phyloP scores from a whole-genome alignment of 2,113 vertebrate genomes.

The Artemisiospiza belli region DNA sequence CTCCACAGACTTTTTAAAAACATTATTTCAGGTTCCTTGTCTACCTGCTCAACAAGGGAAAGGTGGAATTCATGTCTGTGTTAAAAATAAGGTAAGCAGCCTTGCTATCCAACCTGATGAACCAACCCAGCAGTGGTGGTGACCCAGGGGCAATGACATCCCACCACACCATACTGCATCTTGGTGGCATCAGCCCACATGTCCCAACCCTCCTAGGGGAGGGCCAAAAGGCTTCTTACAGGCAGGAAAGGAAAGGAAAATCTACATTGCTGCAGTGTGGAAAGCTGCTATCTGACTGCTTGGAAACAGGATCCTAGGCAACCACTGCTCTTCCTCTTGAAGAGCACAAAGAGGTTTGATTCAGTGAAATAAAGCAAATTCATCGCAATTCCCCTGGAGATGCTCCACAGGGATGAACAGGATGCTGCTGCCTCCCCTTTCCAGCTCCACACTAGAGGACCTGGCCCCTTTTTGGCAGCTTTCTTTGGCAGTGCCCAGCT shows the following conservation, averaged over 20 bases:
- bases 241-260: neutral
- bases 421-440: neutral
- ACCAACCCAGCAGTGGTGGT: neutral
- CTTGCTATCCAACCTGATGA: neutral
- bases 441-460: neutral
- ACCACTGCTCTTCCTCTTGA: constrained; percentile 17
- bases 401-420: neutral
- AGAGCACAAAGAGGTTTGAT: neutral
- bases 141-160: fast-evolving
- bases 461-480: neutral
- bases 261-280: neutral
- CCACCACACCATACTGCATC: fast-evolving
- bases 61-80: neutral
- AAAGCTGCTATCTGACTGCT: constrained; percentile 1
- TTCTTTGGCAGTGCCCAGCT: neutral
- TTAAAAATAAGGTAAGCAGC: neutral
- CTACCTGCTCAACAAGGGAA: neutral
- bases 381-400: neutral
- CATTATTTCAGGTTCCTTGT: neutral
- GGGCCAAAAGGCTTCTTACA: neutral
- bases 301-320: constrained; percentile 51
- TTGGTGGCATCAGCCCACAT: fast-evolving
- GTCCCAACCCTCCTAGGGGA: neutral
- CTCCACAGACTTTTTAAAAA: neutral
- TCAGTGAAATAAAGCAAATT: constrained; percentile 18